phyloP scores from a whole-genome alignment of 2,888 invertebrate species.

The Phyllotreta striolata region DNA sequence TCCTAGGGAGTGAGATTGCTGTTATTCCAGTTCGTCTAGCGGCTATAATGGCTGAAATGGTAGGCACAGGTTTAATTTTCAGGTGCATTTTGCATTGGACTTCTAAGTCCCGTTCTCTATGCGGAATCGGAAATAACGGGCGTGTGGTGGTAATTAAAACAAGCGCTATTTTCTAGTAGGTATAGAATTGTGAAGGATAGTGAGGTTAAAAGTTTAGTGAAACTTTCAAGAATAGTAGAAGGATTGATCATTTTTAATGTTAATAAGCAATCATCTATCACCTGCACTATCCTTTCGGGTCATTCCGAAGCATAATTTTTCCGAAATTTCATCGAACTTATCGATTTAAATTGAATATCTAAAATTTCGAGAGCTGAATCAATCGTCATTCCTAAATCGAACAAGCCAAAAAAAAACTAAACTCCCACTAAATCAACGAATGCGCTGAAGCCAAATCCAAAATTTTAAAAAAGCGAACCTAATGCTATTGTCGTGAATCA shows the following conservation, averaged over 20 bases:
- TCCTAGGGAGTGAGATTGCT: slow-evolving; percentile 16
- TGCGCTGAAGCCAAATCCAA: slow-evolving; percentile 28
- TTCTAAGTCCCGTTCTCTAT: slow-evolving; percentile 3
- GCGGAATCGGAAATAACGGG: no score
- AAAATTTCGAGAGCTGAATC: slow-evolving; percentile 21
- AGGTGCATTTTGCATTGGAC: background rate
- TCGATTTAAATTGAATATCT: slow-evolving; percentile 3
- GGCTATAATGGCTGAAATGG: slow-evolving; percentile 13
- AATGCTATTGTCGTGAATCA: slow-evolving; percentile 5
- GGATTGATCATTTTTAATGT: no score
- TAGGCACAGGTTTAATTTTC: background rate
- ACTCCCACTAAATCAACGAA: background rate
- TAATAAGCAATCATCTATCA: no score
- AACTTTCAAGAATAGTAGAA: no score
- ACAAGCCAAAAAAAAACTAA: slow-evolving; percentile 6
- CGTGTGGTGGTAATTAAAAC: no score
- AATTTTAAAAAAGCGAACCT: slow-evolving; percentile 13
- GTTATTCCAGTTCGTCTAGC: slow-evolving; percentile 13
- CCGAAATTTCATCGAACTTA: slow-evolving; percentile 2
- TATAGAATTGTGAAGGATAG: no score
- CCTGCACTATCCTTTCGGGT: background rate
- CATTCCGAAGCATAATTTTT: slow-evolving; percentile 2
- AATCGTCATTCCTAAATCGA: background rate
- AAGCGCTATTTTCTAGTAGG: no score
- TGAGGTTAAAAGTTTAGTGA: no score